Evolutionary conservation across 2,113 vertebrate genomes (phyloP).

Genomic region (Colistium nudipinnis): DNA sequence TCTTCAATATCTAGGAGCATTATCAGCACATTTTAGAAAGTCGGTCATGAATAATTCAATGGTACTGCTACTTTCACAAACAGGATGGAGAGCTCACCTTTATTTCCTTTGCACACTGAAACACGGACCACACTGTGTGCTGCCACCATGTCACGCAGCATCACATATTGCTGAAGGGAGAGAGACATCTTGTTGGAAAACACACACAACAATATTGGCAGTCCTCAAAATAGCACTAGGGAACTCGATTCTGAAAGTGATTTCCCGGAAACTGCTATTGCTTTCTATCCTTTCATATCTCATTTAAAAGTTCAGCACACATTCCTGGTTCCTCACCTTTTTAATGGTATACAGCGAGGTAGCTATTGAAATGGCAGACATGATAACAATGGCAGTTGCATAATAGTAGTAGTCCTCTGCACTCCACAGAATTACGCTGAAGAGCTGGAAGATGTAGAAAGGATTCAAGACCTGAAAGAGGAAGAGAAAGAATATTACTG

Average conservation of each 20-base stretch:
- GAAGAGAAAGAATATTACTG: neutral
- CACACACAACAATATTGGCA: neutral
- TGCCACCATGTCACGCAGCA: slow-evolving; percentile 96
- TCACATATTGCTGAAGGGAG: slow-evolving; percentile 90
- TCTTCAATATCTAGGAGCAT: slow-evolving; percentile 85
- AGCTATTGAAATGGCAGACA: slow-evolving; percentile 93
- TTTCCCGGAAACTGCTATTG: neutral
- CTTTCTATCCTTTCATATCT: neutral
- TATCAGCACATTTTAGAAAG: neutral
- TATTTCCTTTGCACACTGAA: slow-evolving; percentile 88
- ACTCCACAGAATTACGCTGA: slow-evolving; percentile 94
- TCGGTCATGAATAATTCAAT: neutral
- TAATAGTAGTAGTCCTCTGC: slow-evolving; percentile 94
- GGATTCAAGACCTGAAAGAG: slow-evolving; percentile 91
- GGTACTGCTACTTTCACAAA: neutral
- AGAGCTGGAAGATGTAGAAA: slow-evolving; percentile 98
- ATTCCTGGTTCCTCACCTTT: slow-evolving; percentile 82
- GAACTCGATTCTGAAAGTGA: neutral
- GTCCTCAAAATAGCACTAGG: neutral
- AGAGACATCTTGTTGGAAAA: slow-evolving; percentile 8
- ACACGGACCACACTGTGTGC: slow-evolving; percentile 92
- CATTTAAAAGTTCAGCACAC: neutral
- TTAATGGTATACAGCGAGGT: slow-evolving; percentile 94
- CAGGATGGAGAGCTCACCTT: slow-evolving; percentile 76
- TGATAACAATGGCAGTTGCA: slow-evolving; percentile 90